These are phyloP conservation scores for Dipus sagitta DNA, from an alignment of 2,797 vertebrate species.

Conservation along the genomic window DNA sequence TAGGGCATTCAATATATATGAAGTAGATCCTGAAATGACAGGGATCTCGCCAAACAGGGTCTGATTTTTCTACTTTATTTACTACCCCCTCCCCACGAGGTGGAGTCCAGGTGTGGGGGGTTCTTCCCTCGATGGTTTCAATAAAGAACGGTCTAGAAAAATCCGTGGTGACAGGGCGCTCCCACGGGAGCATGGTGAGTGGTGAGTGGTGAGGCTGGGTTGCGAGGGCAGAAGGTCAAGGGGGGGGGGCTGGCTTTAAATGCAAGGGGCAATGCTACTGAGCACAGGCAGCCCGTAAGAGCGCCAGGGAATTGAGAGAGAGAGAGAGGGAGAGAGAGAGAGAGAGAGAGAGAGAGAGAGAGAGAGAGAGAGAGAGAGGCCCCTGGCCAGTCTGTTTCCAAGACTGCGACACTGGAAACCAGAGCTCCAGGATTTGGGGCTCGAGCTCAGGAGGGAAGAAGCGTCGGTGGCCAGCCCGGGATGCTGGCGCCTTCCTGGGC, in stretches of 20 bases:
- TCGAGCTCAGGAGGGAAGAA: neutral
- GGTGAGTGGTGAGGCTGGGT: neutral
- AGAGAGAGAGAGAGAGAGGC: too few relatives aligned
- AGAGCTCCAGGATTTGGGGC: conserved; percentile 35
- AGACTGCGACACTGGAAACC: neutral
- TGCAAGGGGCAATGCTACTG: conserved; percentile 54
- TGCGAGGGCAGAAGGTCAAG: conserved; percentile 15
- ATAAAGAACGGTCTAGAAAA: conserved; percentile 72
- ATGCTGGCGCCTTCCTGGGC: conserved; percentile 61
- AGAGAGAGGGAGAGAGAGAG: neutral
- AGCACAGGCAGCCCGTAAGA: conserved; percentile 41
- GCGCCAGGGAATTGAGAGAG: neutral
- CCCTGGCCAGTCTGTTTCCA: neutral
- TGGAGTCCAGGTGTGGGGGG: conserved; percentile 74
- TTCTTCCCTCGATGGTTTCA: conserved; percentile 68
- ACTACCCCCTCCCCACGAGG: neutral
- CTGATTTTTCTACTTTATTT: conserved; percentile 63
- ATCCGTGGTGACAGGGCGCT: conserved; percentile 66
- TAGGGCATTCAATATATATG: conserved; percentile 55
- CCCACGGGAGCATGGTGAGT: conserved; percentile 61
- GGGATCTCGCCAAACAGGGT: conserved; percentile 55
- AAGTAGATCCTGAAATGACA: conserved; percentile 75
- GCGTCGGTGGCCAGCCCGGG: neutral
- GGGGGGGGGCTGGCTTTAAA: conserved; percentile 67
- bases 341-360: neutral